Conservation (phyloP, 2,797 vertebrate genomes). For the Taenioides sp. region DNA sequence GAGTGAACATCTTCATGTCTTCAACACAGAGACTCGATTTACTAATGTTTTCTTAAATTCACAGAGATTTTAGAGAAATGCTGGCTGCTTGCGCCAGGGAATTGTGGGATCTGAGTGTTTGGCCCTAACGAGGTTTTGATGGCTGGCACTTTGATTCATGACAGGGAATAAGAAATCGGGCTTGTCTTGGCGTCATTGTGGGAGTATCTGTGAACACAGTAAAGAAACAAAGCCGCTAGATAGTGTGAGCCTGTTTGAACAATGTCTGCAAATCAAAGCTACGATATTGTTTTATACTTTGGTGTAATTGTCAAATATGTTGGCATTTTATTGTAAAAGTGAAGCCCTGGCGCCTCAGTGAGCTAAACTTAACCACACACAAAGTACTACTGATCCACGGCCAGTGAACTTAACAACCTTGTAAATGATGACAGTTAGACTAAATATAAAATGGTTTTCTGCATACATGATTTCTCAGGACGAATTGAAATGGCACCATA, state of each 20-base stretch:
- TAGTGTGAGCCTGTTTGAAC: slow-evolving; percentile 19
- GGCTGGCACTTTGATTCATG: slow-evolving; percentile 32
- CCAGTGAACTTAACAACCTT: slow-evolving; percentile 36
- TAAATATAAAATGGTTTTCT: slow-evolving; percentile 8
- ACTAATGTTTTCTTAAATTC: slow-evolving; percentile 1
- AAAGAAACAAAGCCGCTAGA: neutral
- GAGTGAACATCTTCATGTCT: neutral
- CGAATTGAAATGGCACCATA: neutral
- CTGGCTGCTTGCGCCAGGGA: slow-evolving; percentile 13
- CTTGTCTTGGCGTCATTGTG: slow-evolving; percentile 16
- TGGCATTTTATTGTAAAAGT: slow-evolving; percentile 17
- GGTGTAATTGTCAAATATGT: slow-evolving; percentile 3
- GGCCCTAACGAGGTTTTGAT: slow-evolving; percentile 43
- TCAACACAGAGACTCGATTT: neutral
- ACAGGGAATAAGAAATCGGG: slow-evolving; percentile 5
- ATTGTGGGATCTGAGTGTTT: slow-evolving; percentile 32
- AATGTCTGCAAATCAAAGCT: slow-evolving; percentile 22
- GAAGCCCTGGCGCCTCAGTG: slow-evolving; percentile 23
- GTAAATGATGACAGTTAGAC: slow-evolving; percentile 34
- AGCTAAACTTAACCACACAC: slow-evolving; percentile 47
- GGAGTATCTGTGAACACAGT: neutral
- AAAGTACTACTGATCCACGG: slow-evolving; percentile 29
- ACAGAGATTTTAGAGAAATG: slow-evolving; percentile 24
- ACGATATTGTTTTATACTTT: slow-evolving; percentile 7
- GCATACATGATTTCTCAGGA: neutral